Evolutionary conservation across 2,797 vertebrate genomes (phyloP).

Genomic region (Holocentrus rufus): DNA sequence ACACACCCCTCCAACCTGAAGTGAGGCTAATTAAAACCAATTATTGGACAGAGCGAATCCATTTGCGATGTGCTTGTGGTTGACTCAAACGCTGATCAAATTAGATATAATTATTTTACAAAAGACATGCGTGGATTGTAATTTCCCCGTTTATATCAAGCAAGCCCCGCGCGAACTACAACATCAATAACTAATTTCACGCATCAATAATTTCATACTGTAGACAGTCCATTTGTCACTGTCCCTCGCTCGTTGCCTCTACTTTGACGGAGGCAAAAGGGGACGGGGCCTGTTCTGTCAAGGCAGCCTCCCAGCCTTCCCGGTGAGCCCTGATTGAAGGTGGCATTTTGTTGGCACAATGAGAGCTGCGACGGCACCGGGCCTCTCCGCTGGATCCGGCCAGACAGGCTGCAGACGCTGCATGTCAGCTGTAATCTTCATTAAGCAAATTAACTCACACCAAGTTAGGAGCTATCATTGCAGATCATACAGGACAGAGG

Average conservation of each 20-base stretch:
- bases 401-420: constrained; percentile 61
- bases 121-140: constrained; percentile 16
- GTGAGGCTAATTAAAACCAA: constrained; percentile 26
- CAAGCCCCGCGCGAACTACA: constrained; percentile 7
- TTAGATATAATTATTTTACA: not conserved
- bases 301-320: constrained; percentile 8
- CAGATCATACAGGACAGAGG: constrained; percentile 34
- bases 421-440: constrained; percentile 63
- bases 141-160: constrained; percentile 31
- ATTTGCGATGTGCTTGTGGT: constrained; percentile 16
- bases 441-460: constrained; percentile 58
- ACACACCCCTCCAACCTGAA: constrained; percentile 15
- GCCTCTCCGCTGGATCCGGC: constrained; percentile 41
- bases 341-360: constrained; percentile 62
- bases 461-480: constrained; percentile 30
- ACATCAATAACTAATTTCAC: constrained; percentile 35
- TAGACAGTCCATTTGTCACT: constrained; percentile 30
- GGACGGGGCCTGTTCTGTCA: constrained; percentile 16
- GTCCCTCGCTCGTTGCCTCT: constrained; percentile 22
- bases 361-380: constrained; percentile 33
- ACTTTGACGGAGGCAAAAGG: constrained; percentile 11
- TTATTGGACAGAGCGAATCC: constrained; percentile 1
- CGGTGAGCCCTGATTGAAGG: constrained; percentile 48
- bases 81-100: not conserved
- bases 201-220: constrained; percentile 30